Evolutionary conservation across 2,797 vertebrate species (phyloP).

Genomic region (Centropyge bicolor): DNA sequence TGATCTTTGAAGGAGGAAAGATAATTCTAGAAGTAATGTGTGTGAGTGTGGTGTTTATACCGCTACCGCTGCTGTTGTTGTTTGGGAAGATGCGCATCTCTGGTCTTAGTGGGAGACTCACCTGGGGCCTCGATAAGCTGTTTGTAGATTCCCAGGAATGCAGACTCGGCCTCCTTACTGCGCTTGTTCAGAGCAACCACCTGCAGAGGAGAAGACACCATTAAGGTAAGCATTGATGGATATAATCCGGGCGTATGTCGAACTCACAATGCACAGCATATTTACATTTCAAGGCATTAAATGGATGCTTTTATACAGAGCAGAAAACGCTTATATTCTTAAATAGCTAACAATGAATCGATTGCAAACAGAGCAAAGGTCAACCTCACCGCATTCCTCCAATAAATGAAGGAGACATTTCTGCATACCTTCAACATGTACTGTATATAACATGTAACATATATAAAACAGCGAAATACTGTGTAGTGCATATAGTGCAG

Average conservation of each 20-base stretch:
- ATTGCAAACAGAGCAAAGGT: conserved; percentile 50
- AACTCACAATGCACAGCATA: conserved; percentile 14
- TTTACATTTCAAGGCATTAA: conserved; percentile 26
- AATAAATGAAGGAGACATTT: conserved; percentile 40
- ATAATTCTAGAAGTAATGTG: conserved; percentile 42
- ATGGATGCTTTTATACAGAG: conserved; percentile 36
- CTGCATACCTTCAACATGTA: background rate
- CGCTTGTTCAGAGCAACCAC: conserved; percentile 97
- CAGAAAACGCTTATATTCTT: conserved; percentile 36
- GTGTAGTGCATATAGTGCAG: background rate
- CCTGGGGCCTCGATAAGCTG: conserved; percentile 96
- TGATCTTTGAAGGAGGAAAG: conserved; percentile 37
- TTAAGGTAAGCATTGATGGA: conserved; percentile 55
- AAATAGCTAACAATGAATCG: conserved; percentile 33
- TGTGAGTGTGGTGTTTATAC: conserved; percentile 41
- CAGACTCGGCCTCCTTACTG: conserved; percentile 97
- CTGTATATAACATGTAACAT: background rate
- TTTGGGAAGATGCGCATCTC: conserved; percentile 66
- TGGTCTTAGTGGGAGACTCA: conserved; percentile 85
- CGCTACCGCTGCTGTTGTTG: conserved; percentile 39
- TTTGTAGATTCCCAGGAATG: conserved; percentile 97
- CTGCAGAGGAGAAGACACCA: conserved; percentile 82
- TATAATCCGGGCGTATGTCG: conserved; percentile 23
- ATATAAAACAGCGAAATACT: background rate
- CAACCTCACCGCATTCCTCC: conserved; percentile 20